A percentile compares a stretch with the other conserved stretches of the same genome.
phyloP scores from a whole-genome alignment of 2,888 invertebrate genomes.

The Iselma pallidipennis region DNA sequence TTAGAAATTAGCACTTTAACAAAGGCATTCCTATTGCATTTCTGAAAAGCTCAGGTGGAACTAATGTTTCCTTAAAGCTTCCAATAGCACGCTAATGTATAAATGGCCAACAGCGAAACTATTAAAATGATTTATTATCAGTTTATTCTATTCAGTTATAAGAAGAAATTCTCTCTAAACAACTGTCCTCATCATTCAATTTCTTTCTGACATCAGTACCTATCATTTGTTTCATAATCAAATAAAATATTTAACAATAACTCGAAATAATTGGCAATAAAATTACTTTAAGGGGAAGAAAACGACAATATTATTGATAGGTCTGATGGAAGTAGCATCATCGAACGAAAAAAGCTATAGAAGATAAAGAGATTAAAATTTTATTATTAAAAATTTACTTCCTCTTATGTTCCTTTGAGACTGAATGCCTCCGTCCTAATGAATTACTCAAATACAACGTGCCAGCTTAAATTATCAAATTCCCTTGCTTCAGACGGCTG shows the following conservation, averaged over 20 bases:
- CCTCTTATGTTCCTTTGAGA: not conserved
- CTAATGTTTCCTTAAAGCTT: not conserved
- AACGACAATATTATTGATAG: too few relatives aligned
- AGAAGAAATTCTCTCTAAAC: too few relatives aligned
- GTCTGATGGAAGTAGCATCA: too few relatives aligned
- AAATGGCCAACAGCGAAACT: not conserved
- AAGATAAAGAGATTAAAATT: not conserved
- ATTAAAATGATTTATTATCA: not conserved
- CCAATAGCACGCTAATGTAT: not conserved
- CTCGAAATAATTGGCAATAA: too few relatives aligned
- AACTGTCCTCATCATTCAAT: too few relatives aligned
- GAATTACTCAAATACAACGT: not conserved
- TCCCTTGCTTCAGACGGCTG: not conserved
- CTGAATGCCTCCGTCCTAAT: not conserved
- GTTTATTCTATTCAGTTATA: not conserved
- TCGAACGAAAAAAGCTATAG: too few relatives aligned
- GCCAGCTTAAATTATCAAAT: not conserved
- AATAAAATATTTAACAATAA: too few relatives aligned
- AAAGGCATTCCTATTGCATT: too few relatives aligned
- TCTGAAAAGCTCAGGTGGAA: not conserved
- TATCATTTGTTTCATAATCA: too few relatives aligned
- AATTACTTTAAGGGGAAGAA: too few relatives aligned
- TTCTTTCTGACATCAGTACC: too few relatives aligned
- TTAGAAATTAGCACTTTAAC: too few relatives aligned
- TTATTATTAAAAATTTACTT: not conserved